phyloP scores from a whole-genome alignment of 1,140 invertebrate genomes.

The Lepeophtheirus salmonis region DNA sequence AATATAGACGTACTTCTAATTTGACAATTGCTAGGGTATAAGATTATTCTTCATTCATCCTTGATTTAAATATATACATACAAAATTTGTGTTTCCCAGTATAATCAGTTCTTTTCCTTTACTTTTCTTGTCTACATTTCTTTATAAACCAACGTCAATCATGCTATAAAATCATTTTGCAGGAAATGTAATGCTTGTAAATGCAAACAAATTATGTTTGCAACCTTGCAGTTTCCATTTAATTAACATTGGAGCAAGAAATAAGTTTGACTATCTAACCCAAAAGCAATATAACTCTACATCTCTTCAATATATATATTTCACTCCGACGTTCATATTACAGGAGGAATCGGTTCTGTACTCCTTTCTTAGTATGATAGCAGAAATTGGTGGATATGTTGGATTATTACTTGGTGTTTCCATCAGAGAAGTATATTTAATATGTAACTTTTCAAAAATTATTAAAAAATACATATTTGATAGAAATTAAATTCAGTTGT shows the following conservation, averaged over 20 bases:
- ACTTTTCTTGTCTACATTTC: too few species aligned
- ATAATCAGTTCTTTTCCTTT: too few species aligned
- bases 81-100: too few species aligned
- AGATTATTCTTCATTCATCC: too few species aligned
- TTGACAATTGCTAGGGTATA: too few species aligned
- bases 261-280: neutral
- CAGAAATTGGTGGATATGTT: slow-evolving; percentile 9
- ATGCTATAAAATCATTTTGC: too few species aligned
- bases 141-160: too few species aligned
- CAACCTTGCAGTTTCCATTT: neutral
- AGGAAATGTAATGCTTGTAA: neutral
- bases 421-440: neutral
- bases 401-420: neutral
- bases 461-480: too few species aligned
- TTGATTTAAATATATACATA: too few species aligned
- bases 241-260: neutral
- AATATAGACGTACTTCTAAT: too few species aligned
- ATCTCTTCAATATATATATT: neutral
- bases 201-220: neutral
- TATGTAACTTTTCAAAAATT: too few species aligned
- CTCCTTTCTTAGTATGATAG: slow-evolving; percentile 1
- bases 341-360: slow-evolving; percentile 2
- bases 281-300: neutral
- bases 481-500: too few species aligned
- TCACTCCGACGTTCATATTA: neutral